Base-by-base conservation (phyloP, 2,888 invertebrate genomes). In the Congeria kusceri region DNA sequence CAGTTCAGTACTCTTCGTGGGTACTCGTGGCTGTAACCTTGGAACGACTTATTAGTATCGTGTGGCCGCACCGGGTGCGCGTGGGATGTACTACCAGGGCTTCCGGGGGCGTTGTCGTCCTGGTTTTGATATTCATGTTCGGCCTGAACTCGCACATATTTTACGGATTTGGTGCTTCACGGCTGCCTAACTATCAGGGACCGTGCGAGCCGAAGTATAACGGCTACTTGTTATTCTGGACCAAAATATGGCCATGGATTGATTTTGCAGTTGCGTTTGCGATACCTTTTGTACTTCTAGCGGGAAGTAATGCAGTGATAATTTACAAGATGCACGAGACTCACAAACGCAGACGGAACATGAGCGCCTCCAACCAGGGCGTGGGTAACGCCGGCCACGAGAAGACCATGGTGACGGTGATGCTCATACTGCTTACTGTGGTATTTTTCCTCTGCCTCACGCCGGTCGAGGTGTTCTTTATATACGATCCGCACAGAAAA, bases 1-100 rank as follows among this genome's bases (percentile, higher is more conserved):
- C 71, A 27, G 27, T 70, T 3, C 77, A 77, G 32, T 49, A 75
- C 39, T 81, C 81, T 1, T 81, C 81, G 1, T 81, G 81, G 77
- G 59, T 81, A 7, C 67, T 81, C 5, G 81, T 81, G 2, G 67
- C 71, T n/a, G 77, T 81, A 1, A 77, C 81, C 15, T 27, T 67
- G 20, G 81, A 81, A n/a, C 56, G 81, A 32, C 53, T 75, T n/a
- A 47, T 68, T 13, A 68, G 81, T 25, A 77, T 81, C 11, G 71
- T 75, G 11, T 58, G 74, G 63, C 81, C 81, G 9, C 74, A 75
- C 20, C 56, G 58, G 15, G 72, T 77, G 13, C 70, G 67, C 49
- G 20, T 64, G 11, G 68, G 71, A 1, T 75, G 71, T 44, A 71
- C 67, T 2, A 25, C 44, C 11, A 74, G 47, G 49, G 47, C 47